phyloP scores from a whole-genome alignment of 2,797 vertebrate species.

The Scolopax rusticola region DNA sequence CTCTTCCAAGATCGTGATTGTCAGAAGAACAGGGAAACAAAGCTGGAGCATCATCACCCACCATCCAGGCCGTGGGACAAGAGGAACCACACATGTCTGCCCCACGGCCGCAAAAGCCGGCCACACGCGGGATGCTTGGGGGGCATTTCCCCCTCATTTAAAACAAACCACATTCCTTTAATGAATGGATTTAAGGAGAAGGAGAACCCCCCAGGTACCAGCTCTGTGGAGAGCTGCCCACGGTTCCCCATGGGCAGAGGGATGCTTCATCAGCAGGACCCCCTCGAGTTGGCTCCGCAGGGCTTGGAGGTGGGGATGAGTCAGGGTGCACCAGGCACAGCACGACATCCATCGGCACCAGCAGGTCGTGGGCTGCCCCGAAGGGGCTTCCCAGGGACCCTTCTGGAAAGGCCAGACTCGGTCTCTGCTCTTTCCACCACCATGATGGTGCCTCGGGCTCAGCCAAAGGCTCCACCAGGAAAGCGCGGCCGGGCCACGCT shows the following conservation, averaged over 20 bases:
- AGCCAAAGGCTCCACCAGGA: neutral
- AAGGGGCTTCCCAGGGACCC: neutral
- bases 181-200: neutral
- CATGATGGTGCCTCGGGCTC: fast-evolving
- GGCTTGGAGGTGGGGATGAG: neutral
- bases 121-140: fast-evolving
- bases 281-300: neutral
- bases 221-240: neutral
- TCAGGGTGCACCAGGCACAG: neutral
- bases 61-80: neutral
- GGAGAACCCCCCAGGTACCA: neutral
- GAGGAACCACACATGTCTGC: neutral
- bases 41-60: neutral
- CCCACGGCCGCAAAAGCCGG: fast-evolving
- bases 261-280: neutral
- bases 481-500: neutral
- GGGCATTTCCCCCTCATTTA: neutral
- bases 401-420: neutral
- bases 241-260: fast-evolving
- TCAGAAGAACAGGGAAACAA: neutral
- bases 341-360: fast-evolving
- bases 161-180: neutral
- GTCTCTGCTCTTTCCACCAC: neutral
- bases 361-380: neutral
- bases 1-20: slow-evolving; percentile 10